Conservation (phyloP, 2,888 invertebrate species). For the Eupsilia transversa region DNA sequence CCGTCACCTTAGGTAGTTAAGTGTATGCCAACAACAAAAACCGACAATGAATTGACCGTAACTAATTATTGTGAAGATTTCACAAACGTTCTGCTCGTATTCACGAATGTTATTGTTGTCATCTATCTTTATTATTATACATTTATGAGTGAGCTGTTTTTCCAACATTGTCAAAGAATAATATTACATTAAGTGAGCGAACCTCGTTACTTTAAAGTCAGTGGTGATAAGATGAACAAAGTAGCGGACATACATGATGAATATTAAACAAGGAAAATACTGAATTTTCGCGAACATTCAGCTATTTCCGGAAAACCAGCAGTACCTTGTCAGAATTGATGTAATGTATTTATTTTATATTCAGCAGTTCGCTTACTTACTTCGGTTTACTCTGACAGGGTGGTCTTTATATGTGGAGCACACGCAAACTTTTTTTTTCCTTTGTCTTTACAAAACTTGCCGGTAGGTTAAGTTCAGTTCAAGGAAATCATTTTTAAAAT, state of each 20-base stretch:
- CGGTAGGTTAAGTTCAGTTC: background rate
- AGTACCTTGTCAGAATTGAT: constrained; percentile 33
- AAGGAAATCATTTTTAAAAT: constrained; percentile 1
- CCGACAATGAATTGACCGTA: constrained; percentile 59
- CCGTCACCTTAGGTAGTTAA: constrained; percentile 31
- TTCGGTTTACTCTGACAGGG: constrained; percentile 15
- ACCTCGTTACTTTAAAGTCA: constrained; percentile 51
- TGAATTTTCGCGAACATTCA: constrained; percentile 43
- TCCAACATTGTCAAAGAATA: constrained; percentile 64
- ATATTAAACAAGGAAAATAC: constrained; percentile 62
- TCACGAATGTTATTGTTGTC: constrained; percentile 54
- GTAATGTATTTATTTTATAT: constrained; percentile 27
- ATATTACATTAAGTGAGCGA: constrained; percentile 54
- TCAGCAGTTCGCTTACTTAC: background rate
- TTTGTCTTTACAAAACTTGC: background rate
- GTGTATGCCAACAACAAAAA: constrained; percentile 53
- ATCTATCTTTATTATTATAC: constrained; percentile 40
- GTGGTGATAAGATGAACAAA: constrained; percentile 59
- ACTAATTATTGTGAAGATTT: constrained; percentile 61
- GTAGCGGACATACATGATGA: constrained; percentile 47
- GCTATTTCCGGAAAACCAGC: constrained; percentile 56
- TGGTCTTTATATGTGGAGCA: background rate
- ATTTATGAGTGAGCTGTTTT: constrained; percentile 51
- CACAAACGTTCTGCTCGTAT: constrained; percentile 58
- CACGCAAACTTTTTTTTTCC: background rate